Evolutionary conservation across 1,140 invertebrate species (phyloP).

Genomic region (Leptoteleia sp.): DNA sequence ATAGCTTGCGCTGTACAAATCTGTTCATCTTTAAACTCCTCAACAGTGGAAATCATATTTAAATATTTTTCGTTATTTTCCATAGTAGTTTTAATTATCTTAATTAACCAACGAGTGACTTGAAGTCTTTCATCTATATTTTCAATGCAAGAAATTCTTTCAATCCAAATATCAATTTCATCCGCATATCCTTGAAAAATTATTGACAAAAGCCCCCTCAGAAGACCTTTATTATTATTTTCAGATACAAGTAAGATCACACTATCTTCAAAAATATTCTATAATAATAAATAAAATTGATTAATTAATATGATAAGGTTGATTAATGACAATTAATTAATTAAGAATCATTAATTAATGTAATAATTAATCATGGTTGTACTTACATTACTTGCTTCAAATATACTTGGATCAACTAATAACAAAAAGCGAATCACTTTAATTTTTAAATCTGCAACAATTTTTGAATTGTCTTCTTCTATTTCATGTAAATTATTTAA

Average conservation of each 20-base stretch:
- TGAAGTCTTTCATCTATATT: slow-evolving; percentile 69
- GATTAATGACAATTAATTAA: not conserved
- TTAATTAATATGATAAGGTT: not conserved
- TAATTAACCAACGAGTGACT: slow-evolving; percentile 72
- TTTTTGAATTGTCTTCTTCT: slow-evolving; percentile 59
- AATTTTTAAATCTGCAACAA: slow-evolving; percentile 82
- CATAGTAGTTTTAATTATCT: slow-evolving; percentile 66
- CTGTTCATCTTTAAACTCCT: slow-evolving; percentile 62
- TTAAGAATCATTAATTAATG: not conserved
- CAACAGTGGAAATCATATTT: slow-evolving; percentile 48
- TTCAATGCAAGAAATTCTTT: slow-evolving; percentile 77
- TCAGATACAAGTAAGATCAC: slow-evolving; percentile 82
- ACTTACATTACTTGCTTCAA: slow-evolving; percentile 81
- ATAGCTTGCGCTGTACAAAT: slow-evolving; percentile 38
- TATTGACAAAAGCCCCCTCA: slow-evolving; percentile 82
- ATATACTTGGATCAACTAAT: slow-evolving; percentile 81
- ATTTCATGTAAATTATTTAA: slow-evolving; percentile 58
- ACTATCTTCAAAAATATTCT: slow-evolving; percentile 82
- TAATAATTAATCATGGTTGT: not conserved
- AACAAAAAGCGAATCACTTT: slow-evolving; percentile 85
- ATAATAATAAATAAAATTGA: slow-evolving; percentile 5
- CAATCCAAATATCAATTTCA: slow-evolving; percentile 86
- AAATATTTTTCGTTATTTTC: slow-evolving; percentile 71
- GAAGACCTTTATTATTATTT: slow-evolving; percentile 61
- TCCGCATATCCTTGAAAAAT: slow-evolving; percentile 84